Evolutionary conservation across 2,797 vertebrate species (phyloP), one percentile per base, ranked within the genome.

Genomic region (Ciconia nigra): DNA sequence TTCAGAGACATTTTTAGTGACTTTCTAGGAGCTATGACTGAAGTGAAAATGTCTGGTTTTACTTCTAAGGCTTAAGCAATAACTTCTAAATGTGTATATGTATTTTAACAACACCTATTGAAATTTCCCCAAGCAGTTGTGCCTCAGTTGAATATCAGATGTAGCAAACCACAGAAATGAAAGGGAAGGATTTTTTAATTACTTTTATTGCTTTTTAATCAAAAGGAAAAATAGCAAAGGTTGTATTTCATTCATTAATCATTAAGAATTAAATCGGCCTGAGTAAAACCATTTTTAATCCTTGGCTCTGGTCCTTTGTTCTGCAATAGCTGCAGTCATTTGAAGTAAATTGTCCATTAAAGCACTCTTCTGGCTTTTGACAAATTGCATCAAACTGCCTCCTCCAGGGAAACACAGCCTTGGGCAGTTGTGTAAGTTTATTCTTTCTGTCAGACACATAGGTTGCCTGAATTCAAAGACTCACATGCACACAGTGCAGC

Each of bases 341-440:
- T 94, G 88, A 95, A 97, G 91, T 87, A 97, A 97, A 97, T 97
- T 95, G 96, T 96, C 95, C 82, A 89, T 98, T 96, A 96, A 98
- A 96, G 78, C 65, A 89, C 76, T 72, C 74, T 83, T 96, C 83
- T 76, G 62, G 82, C 83, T 92, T 97, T 95, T 97, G 97, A 97
- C 70, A 97, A 97, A 97, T 95, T 83, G 71, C 82, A 86, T 96
- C 78, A 92, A 97, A 95, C 83, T 65, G 87, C 91, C 88, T 93
- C 63, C 90, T 96, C 70, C 71, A 58, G 95, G 95, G 93, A 95
- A 90, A 84, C 72, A 70, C 69, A 91, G 94, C 92, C 74, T 80
- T 91, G 92, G 96, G 80, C 83, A 77, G 3, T 37, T 77, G 71
- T n/a, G 44, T 63, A 70, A 93, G 87, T 96, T 94, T 76, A 83